Base-by-base conservation (phyloP, 1,140 invertebrate species). In the Eciton burchellii region DNA sequence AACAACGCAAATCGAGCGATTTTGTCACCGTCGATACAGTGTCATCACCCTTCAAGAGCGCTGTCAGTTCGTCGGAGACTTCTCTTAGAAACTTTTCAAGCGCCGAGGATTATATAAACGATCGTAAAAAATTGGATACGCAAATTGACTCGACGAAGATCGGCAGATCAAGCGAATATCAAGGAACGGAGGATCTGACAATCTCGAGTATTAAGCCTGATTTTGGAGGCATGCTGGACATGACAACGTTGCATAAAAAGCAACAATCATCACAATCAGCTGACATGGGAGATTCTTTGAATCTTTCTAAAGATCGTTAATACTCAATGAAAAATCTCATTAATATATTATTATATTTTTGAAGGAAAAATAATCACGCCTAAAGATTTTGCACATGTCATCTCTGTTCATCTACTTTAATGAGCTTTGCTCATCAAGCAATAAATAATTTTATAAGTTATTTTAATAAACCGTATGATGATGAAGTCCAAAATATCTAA, bases 271-370 rank as follows among this genome's bases (percentile, higher is more conserved):
- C 90, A 6, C 84, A 88, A 71, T 72, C 68, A 0, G 35, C 43
- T 5, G 92, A 93, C n/a, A 85, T 85, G 9, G 89, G 86, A 8
- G 93, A 94, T 56, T 92, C 93, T 4, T 81, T 94, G 47, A 93
- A 94, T 89, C 84, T 94, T 21, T 91, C 92, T 4, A 93, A 93
- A 70, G 93, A 93, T 77, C 90, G 92, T 45, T 87, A 91, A 71
- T 35, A 6, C 35, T 6, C 6, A 35, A 6, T 35, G 35, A 35
- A 35, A 35, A 35, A 35, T 35, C 35, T 35, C 35, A 35, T 35
- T 35, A 35, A 35, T 35, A 35, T 6, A 3, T 35, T 3, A 35
- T 35, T 35, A 35, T 35, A 35, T 35, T 35, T 3, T 35, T 35
- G 6, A 35, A 6, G 6, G 6, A 35, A 35, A 35, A 35, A 35